A percentile compares a stretch with the other conserved stretches of the same genome.
These are phyloP conservation scores for Camelus dromedarius DNA, from an alignment of 2,113 vertebrate species.

Conservation along the genomic window DNA sequence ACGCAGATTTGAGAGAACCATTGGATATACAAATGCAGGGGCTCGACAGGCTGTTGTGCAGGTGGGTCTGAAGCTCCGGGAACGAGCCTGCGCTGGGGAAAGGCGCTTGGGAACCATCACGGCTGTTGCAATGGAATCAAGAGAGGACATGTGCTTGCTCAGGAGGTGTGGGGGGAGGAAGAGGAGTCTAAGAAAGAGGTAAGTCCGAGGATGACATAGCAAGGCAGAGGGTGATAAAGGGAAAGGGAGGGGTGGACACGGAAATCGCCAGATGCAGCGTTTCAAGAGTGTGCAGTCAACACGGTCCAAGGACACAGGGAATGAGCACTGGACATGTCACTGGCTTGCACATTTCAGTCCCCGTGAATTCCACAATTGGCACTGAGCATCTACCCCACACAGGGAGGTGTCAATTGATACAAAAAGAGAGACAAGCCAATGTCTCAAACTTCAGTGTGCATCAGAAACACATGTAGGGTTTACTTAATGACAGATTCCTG, in stretches of 20 bases:
- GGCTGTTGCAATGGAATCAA: background rate
- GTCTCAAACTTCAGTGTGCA: background rate
- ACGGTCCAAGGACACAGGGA: background rate
- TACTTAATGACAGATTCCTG: no score
- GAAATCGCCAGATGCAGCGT: background rate
- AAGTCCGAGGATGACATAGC: no score
- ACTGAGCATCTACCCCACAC: background rate
- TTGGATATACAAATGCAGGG: background rate
- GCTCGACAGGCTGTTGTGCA: accelerated
- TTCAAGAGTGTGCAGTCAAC: background rate
- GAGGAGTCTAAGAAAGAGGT: background rate
- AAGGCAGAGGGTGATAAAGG: background rate
- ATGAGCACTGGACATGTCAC: accelerated
- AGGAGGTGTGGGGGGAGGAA: background rate
- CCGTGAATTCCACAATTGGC: background rate
- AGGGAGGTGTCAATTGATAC: background rate
- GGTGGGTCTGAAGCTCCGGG: background rate
- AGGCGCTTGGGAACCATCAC: background rate
- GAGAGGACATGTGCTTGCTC: background rate
- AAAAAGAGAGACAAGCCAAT: background rate
- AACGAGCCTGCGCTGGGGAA: background rate
- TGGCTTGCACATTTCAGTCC: background rate
- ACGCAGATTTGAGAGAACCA: accelerated
- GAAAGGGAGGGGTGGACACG: background rate
- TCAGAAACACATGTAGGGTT: background rate